phyloP scores from a whole-genome alignment of 2,888 invertebrate genomes.

The Teleogryllus oceanicus region DNA sequence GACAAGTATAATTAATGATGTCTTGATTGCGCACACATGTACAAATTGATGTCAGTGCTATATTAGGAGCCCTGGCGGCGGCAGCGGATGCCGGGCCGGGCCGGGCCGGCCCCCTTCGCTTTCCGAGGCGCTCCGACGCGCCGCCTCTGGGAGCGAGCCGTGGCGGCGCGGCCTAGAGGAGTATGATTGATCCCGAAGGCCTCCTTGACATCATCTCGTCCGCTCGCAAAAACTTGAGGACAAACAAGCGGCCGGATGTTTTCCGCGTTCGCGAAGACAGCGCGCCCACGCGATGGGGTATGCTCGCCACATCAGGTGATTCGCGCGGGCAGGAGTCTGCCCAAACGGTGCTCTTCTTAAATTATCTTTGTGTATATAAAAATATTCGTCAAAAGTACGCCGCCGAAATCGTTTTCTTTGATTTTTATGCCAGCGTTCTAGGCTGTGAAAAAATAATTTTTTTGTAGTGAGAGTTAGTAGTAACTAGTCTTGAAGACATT shows the following conservation, averaged over 20 bases:
- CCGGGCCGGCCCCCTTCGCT: not conserved
- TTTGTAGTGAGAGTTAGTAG: no score
- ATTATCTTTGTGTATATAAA: no score
- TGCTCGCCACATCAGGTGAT: no score
- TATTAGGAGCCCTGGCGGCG: constrained; percentile 31
- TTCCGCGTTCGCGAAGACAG: not conserved
- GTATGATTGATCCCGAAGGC: not conserved
- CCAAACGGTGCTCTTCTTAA: no score
- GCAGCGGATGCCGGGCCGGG: not conserved
- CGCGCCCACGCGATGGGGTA: not conserved
- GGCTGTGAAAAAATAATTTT: no score
- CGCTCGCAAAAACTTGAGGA: not conserved
- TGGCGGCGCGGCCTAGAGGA: not conserved
- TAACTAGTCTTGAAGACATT: no score
- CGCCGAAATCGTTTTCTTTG: no score
- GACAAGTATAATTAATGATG: constrained; percentile 39
- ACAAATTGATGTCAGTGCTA: constrained; percentile 36
- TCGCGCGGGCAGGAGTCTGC: no score
- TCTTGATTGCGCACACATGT: constrained; percentile 36
- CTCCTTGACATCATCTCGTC: not conserved
- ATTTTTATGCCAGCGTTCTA: no score
- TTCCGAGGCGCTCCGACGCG: no score
- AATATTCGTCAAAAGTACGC: no score
- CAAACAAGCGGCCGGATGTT: not conserved
- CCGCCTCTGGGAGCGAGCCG: not conserved